A percentile compares a stretch with the other conserved stretches of the same genome.
Conservation (phyloP, 2,888 invertebrate genomes). For the Orthosia cruda region DNA sequence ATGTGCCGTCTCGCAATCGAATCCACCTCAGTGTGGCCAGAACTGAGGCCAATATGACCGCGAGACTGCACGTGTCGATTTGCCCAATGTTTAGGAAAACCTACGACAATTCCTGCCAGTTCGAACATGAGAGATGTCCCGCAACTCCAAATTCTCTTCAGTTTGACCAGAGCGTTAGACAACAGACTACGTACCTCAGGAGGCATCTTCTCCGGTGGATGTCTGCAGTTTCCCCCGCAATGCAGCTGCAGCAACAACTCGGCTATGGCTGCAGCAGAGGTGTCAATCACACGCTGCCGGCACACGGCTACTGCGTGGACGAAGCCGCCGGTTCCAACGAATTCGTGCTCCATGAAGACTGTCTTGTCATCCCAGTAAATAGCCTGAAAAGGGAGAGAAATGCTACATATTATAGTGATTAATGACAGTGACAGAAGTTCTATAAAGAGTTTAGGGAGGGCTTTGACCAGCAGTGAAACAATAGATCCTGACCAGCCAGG, state of each 20-base stretch:
- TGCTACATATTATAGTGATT: background rate
- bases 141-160: background rate
- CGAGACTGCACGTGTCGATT: background rate
- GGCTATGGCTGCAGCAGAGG: constrained; percentile 89
- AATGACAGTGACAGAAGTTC: no score
- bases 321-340: constrained; percentile 95
- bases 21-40: no score
- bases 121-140: no score
- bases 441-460: background rate
- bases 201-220: constrained; percentile 86
- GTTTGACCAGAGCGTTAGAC: background rate
- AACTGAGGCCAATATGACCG: no score
- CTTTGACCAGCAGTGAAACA: background rate
- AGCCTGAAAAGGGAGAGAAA: constrained; percentile 76
- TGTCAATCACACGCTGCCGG: constrained; percentile 92
- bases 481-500: no score
- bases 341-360: constrained; percentile 96
- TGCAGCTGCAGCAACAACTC: constrained; percentile 89
- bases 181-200: constrained; percentile 78
- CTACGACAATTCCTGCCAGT: background rate
- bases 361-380: constrained; percentile 95
- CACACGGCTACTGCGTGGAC: constrained; percentile 93
- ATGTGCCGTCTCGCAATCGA: no score
- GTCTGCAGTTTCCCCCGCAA: constrained; percentile 87
- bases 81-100: background rate